Conservation (phyloP, 2,888 invertebrate genomes). For the Yponomeuta evonymella region DNA sequence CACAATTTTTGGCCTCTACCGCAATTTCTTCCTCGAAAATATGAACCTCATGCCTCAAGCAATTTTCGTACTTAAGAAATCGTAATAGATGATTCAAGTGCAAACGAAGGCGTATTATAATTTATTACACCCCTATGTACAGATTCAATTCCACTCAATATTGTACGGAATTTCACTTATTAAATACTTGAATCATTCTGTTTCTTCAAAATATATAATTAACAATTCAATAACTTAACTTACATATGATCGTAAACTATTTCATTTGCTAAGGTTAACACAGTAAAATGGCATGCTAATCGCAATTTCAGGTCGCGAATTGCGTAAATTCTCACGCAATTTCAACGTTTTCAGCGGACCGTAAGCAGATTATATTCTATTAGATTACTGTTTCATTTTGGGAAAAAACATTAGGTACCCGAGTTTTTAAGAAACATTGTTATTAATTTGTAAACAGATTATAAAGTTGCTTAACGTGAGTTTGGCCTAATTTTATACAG, state of each 20-base stretch:
- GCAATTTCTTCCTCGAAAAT: no score
- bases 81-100: no score
- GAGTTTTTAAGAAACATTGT: background rate
- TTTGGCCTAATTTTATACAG: background rate
- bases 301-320: background rate
- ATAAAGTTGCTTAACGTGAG: background rate
- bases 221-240: background rate
- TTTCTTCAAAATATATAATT: background rate
- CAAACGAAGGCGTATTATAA: no score
- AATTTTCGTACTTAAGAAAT: no score
- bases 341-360: background rate
- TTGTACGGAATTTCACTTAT: no score
- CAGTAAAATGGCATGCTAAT: background rate
- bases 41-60: no score
- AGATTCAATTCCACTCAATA: no score
- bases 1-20: no score
- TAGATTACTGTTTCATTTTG: constrained; percentile 4
- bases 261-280: background rate
- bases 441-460: background rate
- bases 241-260: background rate
- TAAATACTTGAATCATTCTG: no score
- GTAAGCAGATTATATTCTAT: constrained; percentile 6
- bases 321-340: constrained; percentile 5
- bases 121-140: no score
- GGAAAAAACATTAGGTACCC: background rate